These are phyloP conservation scores for Spialia ferax DNA, from an alignment of 2,888 invertebrate species.

Conservation along the genomic window DNA sequence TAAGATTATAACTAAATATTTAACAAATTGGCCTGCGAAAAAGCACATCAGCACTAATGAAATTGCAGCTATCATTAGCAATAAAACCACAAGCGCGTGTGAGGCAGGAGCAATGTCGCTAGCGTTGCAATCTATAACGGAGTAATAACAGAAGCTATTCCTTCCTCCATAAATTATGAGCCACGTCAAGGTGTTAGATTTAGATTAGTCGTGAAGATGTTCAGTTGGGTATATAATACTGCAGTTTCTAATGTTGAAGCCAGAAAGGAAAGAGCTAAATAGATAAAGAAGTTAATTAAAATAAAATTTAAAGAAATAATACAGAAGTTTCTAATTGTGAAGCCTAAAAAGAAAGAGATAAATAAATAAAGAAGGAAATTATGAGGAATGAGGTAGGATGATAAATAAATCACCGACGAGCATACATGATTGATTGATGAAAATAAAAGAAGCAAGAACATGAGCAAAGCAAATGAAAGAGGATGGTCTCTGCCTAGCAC, in stretches of 20 bases:
- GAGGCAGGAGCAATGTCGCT: constrained; percentile 46
- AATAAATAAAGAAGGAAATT: too few relatives aligned
- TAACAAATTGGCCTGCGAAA: background rate
- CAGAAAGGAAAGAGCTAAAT: background rate
- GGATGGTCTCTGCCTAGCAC: too few relatives aligned
- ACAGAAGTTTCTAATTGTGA: too few relatives aligned
- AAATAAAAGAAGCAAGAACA: too few relatives aligned
- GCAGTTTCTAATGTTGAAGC: background rate
- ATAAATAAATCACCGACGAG: too few relatives aligned
- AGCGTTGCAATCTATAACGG: constrained; percentile 47
- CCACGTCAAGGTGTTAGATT: constrained; percentile 33
- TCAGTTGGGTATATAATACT: constrained; percentile 5
- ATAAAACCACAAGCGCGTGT: constrained; percentile 19
- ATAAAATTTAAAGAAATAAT: too few relatives aligned
- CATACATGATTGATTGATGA: too few relatives aligned
- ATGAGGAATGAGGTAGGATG: too few relatives aligned
- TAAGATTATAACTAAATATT: too few relatives aligned
- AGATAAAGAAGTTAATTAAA: too few relatives aligned
- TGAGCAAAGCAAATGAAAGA: too few relatives aligned
- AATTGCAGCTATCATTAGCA: constrained; percentile 20
- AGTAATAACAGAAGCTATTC: constrained; percentile 64
- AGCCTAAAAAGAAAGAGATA: too few relatives aligned
- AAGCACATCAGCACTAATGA: background rate
- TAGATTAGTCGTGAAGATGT: constrained; percentile 9
- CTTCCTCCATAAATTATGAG: constrained; percentile 67